A percentile compares a stretch with the other conserved stretches of the same genome.
Conservation (phyloP, 2,113 vertebrate species). For the Tretioscincus oriximinensis region DNA sequence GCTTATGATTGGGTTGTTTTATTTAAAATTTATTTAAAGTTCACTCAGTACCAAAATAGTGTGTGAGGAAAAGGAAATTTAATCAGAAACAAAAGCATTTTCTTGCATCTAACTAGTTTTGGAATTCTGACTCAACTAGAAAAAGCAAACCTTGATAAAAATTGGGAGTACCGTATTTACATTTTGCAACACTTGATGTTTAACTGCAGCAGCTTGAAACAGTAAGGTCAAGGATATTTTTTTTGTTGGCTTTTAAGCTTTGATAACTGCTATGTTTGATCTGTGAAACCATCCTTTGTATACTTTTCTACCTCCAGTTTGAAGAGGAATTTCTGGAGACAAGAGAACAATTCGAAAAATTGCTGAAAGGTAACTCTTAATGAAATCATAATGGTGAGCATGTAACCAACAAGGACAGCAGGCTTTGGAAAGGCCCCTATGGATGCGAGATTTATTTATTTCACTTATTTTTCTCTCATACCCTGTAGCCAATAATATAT, state of each 20-base stretch:
- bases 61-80: background rate
- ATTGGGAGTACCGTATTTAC: background rate
- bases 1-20: too few relatives aligned
- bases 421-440: too few relatives aligned
- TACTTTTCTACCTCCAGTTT: conserved; percentile 72
- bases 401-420: background rate
- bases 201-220: background rate
- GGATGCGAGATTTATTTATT: too few relatives aligned
- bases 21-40: too few relatives aligned
- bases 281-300: background rate
- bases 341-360: conserved; percentile 78
- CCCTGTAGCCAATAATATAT: too few relatives aligned
- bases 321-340: conserved; percentile 84
- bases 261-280: conserved; percentile 4
- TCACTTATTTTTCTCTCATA: too few relatives aligned
- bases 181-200: background rate
- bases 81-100: background rate
- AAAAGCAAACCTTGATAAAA: background rate
- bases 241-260: conserved; percentile 5
- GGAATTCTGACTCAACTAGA: background rate
- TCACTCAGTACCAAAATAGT: background rate
- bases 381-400: background rate
- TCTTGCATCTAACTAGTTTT: background rate
- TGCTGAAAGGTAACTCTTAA: conserved; percentile 71
- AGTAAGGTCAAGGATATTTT: background rate